Base-by-base conservation (phyloP, 2,113 vertebrate genomes). In the Climacteris rufus region DNA sequence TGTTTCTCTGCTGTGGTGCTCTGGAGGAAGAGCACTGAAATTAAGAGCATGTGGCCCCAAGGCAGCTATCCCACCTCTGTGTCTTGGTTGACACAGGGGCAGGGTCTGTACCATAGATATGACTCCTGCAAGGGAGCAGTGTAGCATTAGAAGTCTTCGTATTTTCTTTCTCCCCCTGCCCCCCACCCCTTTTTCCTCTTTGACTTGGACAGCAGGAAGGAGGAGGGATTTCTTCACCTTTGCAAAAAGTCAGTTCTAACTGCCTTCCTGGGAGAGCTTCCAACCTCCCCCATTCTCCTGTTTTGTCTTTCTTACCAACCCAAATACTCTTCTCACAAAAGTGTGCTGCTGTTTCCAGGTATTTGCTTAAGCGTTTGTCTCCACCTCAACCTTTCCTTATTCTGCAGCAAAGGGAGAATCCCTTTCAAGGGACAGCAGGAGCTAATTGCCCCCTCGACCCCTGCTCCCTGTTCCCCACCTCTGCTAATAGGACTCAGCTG, bases 401-500 rank as follows among this genome's bases (percentile, higher is more conserved):
- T 66, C 63, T 68, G 31, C 52, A 88, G 69, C 30, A 79, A 91
- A 84, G 18, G 70, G 24, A n/a, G 47, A 84, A 66, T 75, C 89
- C 30, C 47, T 66, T 79, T 68, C 45, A 50, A 81, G 68, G 40
- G 75, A 70, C 75, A 44, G 47, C 2, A 5, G 90, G 78, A 95
- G 60, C 50, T 68, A 75, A 83, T 86, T 11, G 2, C 66, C 70
- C 69, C 71, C 75, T 75, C 1, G 5, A 85, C 79, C 82, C 47
- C 68, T 80, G 71, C 47, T 95, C 70, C 57, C 30, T 1, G 1
- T 79, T 96, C 50, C 75, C 54, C 75, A 77, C 71, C 60, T 85
- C 70, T 65, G 0, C 91, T 91, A 93, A 85, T 44, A 86, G 75
- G 92, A 83, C 79, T 96, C 85, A 90, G 92, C 94, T 94, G 94